These are phyloP conservation scores for Paramormyrops hopkinsi DNA, from an alignment of 2,797 vertebrate species.

Conservation along the genomic window DNA sequence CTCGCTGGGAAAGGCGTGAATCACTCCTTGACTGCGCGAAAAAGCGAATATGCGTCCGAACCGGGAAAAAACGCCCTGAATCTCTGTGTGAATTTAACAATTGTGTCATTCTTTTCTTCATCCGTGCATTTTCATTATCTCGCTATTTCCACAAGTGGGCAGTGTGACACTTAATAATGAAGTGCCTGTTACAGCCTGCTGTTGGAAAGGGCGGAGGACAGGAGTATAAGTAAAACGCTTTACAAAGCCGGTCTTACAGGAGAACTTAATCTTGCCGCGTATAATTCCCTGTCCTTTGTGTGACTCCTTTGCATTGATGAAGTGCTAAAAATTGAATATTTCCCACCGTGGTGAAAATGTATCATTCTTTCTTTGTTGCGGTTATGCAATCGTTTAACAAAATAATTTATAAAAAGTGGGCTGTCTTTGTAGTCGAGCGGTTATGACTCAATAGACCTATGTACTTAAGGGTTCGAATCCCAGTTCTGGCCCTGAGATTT, in stretches of 20 bases:
- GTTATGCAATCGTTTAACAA: neutral
- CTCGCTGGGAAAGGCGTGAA: neutral
- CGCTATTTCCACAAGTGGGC: slow-evolving; percentile 7
- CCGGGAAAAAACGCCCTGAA: neutral
- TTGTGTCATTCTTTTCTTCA: neutral
- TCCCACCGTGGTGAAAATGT: neutral
- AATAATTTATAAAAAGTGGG: neutral
- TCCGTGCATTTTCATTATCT: neutral
- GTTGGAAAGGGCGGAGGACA: neutral
- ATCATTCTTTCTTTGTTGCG: neutral
- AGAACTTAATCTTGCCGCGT: neutral
- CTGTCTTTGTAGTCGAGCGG: neutral
- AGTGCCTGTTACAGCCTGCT: neutral
- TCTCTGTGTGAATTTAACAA: neutral
- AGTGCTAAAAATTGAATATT: neutral
- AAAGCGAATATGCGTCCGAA: neutral
- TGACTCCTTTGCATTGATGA: neutral
- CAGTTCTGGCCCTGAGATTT: neutral
- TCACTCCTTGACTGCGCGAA: neutral
- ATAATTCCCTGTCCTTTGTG: neutral
- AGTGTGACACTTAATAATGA: neutral
- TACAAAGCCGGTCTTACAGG: neutral
- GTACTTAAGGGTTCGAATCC: neutral
- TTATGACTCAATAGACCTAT: neutral
- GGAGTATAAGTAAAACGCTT: neutral